Conservation (phyloP, 2,113 vertebrate species). For the Serilophus lunatus region DNA sequence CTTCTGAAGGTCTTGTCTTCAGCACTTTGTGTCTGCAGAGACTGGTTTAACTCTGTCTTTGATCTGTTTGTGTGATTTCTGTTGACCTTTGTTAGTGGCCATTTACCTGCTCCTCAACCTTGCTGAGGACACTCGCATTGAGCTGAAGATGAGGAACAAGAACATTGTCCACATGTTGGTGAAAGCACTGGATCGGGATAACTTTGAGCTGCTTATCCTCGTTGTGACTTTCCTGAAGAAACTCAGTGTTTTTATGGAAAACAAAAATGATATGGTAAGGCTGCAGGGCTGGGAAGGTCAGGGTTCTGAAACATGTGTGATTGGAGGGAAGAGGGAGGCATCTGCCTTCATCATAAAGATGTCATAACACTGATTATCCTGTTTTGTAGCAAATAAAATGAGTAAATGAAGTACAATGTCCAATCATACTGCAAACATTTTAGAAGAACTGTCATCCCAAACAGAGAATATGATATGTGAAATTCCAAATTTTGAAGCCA, state of each 20-base stretch:
- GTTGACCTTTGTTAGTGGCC: slow-evolving; percentile 73
- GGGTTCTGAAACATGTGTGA: not conserved
- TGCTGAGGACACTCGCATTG: slow-evolving; percentile 89
- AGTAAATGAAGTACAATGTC: not conserved
- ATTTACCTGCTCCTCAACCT: slow-evolving; percentile 92
- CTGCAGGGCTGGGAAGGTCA: not conserved
- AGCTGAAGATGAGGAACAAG: slow-evolving; percentile 96
- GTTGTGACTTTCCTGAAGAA: slow-evolving; percentile 94
- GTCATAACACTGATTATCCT: not conserved
- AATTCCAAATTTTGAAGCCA: not conserved
- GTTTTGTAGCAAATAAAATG: not conserved
- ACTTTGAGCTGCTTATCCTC: slow-evolving; percentile 88
- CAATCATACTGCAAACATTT: not conserved
- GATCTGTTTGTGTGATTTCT: not conserved
- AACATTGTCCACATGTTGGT: slow-evolving; percentile 93
- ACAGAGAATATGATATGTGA: not conserved
- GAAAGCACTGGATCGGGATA: slow-evolving; percentile 87
- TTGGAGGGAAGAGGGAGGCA: not conserved
- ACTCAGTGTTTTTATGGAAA: slow-evolving; percentile 95
- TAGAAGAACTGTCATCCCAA: not conserved
- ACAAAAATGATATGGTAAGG: slow-evolving; percentile 96
- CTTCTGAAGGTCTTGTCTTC: not conserved
- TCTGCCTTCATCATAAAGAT: not conserved
- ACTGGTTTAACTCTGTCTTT: not conserved
- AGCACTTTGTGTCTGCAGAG: not conserved